Evolutionary conservation across 2,888 invertebrate genomes (phyloP), one percentile per base, ranked within the genome.

Genomic region (Parnassius glacialis): DNA sequence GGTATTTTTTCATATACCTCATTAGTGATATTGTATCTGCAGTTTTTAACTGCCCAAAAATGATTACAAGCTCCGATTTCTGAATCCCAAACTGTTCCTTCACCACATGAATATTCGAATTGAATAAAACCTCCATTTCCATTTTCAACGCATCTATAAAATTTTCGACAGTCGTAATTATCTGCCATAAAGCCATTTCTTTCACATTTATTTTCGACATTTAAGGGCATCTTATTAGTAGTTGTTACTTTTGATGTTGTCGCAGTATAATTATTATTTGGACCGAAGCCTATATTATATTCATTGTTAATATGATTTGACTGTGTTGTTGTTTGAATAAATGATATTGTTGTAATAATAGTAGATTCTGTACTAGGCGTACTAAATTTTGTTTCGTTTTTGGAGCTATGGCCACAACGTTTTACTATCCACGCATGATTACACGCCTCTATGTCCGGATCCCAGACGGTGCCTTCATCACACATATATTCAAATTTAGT

Each of bases 71-170:
- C 91, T 70, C 90, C 86, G 55, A 92, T 81, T 59, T 81, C 80
- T 43, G 89, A 76, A 80, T 94, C 94, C 93, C 94, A 94, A 25
- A 92, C 92, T 3, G 94, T 94, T 44, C 94, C 95, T 64, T 94
- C 92, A 1, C 93, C 94, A 74, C 95, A 95, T 45, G 87, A 85
- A 73, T 95, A 95, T 57, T 94, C 93, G 73, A 93, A 93, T 75
- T 89, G 92, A 10, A 82, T 92, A 65, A 85, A 94, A 11, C 92
- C 90, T 13, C 93, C 93, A 60, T 90, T 92, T n/a, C 93, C 93
- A 70, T 93, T 93, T 64, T 92, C 69, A 51, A 74, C 69, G 56
- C 74, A 74, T 60, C 74, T 69, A 52, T 72, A 74, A 59, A 74
- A 74, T 59, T 70, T 73, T 44, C 64, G 70, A 53, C 74, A 74